Conservation (phyloP, 2,113 vertebrate genomes). For the Oncorhynchus tshawytscha region DNA sequence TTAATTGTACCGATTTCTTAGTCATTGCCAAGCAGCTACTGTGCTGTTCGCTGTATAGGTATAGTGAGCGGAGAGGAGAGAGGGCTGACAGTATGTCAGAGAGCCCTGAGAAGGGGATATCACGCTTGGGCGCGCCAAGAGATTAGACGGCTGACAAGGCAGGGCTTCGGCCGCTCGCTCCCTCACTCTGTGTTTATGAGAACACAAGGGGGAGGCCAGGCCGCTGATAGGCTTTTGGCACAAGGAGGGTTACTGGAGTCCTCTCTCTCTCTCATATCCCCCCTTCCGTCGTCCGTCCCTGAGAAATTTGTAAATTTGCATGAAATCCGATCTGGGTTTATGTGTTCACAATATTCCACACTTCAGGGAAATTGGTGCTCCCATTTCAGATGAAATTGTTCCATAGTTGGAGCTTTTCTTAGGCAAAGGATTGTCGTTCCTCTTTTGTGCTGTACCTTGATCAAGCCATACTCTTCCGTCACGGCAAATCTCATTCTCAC, state of each 20-base stretch:
- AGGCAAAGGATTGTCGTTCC: not conserved
- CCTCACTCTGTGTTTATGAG: slow-evolving; percentile 18
- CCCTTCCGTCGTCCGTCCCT: not conserved
- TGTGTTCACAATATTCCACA: not conserved
- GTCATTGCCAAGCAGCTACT: slow-evolving; percentile 10
- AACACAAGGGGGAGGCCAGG: not conserved
- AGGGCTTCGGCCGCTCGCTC: not conserved
- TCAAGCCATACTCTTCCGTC: not conserved
- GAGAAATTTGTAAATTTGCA: not conserved
- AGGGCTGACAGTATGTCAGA: slow-evolving; percentile 25
- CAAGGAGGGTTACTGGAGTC: not conserved
- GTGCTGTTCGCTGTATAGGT: not conserved
- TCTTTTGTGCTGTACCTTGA: not conserved
- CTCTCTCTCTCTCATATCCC: not conserved
- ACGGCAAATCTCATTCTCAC: not conserved
- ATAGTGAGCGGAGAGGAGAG: not conserved
- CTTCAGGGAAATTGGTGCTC: not conserved
- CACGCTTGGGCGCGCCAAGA: slow-evolving; percentile 23
- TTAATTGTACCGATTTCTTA: not conserved
- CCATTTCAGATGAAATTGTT: not conserved
- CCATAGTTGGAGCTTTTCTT: not conserved
- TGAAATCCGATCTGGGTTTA: not conserved
- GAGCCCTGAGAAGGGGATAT: slow-evolving; percentile 24
- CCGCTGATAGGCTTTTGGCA: slow-evolving; percentile 1
- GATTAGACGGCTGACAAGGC: slow-evolving; percentile 46